Evolutionary conservation across 2,888 invertebrate genomes (phyloP).

Genomic region (Pterobdella sp.): DNA sequence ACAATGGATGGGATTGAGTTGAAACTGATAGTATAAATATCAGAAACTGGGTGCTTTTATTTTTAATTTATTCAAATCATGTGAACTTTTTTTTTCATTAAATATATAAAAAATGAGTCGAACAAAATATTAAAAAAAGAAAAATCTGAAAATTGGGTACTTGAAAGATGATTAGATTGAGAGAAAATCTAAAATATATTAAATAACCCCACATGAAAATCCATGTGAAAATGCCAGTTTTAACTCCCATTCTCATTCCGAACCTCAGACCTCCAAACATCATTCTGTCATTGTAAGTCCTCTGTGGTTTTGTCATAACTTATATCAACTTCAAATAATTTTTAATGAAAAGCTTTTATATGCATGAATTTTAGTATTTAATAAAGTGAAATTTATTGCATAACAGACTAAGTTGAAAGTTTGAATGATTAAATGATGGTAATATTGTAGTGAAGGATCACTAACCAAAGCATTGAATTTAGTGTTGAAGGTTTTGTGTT

Average conservation of each 20-base stretch:
- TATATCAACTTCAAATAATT: too few species aligned
- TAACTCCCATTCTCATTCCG: slow-evolving; percentile 10
- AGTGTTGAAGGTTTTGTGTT: slow-evolving; percentile 22
- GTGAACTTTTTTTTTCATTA: neutral
- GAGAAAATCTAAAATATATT: too few species aligned
- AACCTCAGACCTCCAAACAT: slow-evolving; percentile 13
- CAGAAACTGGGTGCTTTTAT: neutral
- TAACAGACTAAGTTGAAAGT: too few species aligned
- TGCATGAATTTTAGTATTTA: too few species aligned
- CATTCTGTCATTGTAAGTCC: slow-evolving; percentile 15
- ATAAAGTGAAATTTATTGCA: too few species aligned
- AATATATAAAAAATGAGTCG: neutral
- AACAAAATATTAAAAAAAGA: neutral
- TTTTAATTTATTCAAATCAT: neutral
- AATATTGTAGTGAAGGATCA: neutral
- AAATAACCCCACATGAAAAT: slow-evolving; percentile 14
- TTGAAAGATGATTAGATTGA: neutral
- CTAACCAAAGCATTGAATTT: slow-evolving; percentile 23
- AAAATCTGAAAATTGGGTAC: neutral
- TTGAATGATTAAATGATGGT: neutral
- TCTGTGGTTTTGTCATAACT: neutral
- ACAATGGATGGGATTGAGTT: neutral
- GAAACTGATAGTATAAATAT: too few species aligned
- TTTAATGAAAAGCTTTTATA: too few species aligned
- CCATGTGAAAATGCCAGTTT: slow-evolving; percentile 7